Evolutionary conservation across 1,140 invertebrate genomes (phyloP), one percentile per base, ranked within the genome.

Genomic region (Formica exsecta): DNA sequence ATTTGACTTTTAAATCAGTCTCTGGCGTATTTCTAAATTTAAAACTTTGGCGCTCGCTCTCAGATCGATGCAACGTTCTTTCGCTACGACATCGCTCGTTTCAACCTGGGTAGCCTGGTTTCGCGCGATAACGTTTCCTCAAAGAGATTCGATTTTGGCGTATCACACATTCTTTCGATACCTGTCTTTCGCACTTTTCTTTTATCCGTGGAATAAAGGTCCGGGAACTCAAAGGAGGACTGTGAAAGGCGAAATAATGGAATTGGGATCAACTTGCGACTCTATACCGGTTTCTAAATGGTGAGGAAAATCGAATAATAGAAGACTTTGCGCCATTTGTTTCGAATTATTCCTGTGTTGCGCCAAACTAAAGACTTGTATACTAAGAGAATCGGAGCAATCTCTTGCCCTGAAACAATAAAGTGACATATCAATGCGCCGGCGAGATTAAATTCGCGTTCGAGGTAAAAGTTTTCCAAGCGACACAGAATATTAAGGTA

Each of bases 91-190:
- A 25, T 11, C 38, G 22, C 1, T n/a, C 7, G 16, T 51, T 48
- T 32, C 19, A 25, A 25, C n/a, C 2, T 3, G n/a, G 22, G 36
- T 48, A 80, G 65, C 38, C 61, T 70, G 64, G 16, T 81, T 62
- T 81, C 51, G 51, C 19, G 38, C 25, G 79, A 83, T 83, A 83
- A 83, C 79, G 68, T 83, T 83, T 51, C 54, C 79, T 83, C 54
- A 83, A 83, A 83, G 41, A 48, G 54, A 83, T 83, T 83, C 54
- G 54, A 83, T 83, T 81, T 83, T 38, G 36, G 66, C 11, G 25
- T 25, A 57, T 32, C 64, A 32, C 44, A 70, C 76, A 54, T 80
- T 80, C 44, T 32, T 57, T 68, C 64, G 32, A 80, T 70, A 3
- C 25, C 54, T 83, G 66, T 73, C 79, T 83, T 57, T 62, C 54